These are phyloP conservation scores for Mesitornis unicolor DNA, from an alignment of 2,113 vertebrate genomes.

Conservation along the genomic window DNA sequence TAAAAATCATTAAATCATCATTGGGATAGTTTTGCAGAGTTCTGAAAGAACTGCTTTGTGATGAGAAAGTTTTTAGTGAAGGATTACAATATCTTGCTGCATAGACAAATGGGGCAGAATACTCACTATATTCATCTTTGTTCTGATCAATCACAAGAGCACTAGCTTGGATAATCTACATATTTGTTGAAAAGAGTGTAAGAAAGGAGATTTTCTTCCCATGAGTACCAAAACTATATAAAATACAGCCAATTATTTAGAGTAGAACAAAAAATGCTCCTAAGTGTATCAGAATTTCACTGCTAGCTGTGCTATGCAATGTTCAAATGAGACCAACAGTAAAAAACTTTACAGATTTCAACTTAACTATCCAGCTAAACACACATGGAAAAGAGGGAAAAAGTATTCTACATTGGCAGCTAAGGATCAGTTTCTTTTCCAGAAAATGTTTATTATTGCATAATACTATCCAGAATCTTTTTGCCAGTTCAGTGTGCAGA, in stretches of 20 bases:
- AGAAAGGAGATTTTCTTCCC: neutral
- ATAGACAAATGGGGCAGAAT: neutral
- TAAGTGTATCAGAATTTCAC: neutral
- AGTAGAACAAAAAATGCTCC: neutral
- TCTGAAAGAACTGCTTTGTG: neutral
- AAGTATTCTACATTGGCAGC: neutral
- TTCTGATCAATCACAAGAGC: neutral
- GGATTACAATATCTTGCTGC: neutral
- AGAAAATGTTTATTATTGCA: neutral
- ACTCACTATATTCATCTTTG: neutral
- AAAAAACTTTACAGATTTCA: neutral
- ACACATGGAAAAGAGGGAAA: fast-evolving
- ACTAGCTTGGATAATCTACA: fast-evolving
- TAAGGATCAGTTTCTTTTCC: neutral
- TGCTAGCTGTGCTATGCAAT: neutral
- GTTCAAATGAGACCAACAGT: neutral
- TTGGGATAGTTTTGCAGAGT: neutral
- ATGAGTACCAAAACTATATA: neutral
- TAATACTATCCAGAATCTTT: neutral
- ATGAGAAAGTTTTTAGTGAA: neutral
- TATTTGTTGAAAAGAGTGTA: neutral
- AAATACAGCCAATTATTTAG: neutral
- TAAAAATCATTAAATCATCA: neutral
- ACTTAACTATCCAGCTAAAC: neutral
- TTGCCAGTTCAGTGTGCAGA: neutral